Base-by-base conservation (phyloP, 2,797 vertebrate species). In the Gobio occitaniae region DNA sequence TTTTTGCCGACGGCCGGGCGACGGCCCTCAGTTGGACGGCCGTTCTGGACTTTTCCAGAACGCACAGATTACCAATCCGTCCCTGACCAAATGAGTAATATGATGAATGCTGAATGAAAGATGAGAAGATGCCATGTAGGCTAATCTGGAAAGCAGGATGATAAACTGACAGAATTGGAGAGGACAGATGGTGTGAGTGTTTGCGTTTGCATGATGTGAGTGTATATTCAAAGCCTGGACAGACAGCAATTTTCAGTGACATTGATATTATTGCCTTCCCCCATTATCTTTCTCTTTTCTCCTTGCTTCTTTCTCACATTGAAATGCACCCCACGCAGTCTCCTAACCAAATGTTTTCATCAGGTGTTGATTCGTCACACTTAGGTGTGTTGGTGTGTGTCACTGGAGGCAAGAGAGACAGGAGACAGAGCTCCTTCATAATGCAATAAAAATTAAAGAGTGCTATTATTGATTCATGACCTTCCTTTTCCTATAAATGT, bases 301-400 rank as follows among this genome's bases (percentile, higher is more conserved):
- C 59, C 61, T 59, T 29, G 32, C 21, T 29, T 79, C 66, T 76
- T n/a, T 41, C 17, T 38, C 41, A 25, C 52, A 56, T 41, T 84
- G 36, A 84, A 84, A 78, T 61, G 50, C 48, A 78, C 3, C 8
- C 44, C 52, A 70, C n/a, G 6, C 25, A 59, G 59, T 84, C 61
- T 68, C 19, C 47, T 29, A 76, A 77, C 32, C 48, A 52, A 54
- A 29, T 56, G 69, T 38, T 25, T 83, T 77, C 36, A 72, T 5
- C 69, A 71, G 68, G 54, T 82, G 52, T 71, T 72, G n/a, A 82
- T 82, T 72, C 0, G 38, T 52, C 80, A 47, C 38, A 54, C 36
- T 82, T 36, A 59, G 38, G 52, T 44, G 79, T 81, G 36, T 19
- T 32, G 38, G n/a, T 11, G 54, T 47, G 80, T 74, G 66, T 38